These are phyloP conservation scores for Scelioninae gen. 1 DNA, from an alignment of 2,888 invertebrate species.

Conservation along the genomic window DNA sequence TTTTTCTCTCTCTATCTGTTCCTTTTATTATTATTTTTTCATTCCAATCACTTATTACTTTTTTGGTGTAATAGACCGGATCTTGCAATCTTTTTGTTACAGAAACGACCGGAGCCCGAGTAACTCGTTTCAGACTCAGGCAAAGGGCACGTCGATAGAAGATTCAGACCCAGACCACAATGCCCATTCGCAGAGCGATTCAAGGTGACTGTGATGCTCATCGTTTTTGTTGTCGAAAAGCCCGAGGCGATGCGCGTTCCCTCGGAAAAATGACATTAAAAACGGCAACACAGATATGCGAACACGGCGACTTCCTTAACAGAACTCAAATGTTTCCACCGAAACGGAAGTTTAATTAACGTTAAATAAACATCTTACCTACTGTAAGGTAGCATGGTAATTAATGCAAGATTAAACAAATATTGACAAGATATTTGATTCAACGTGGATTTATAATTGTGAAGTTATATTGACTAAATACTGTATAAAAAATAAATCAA, in stretches of 20 bases:
- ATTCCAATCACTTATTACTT: slow-evolving; percentile 4
- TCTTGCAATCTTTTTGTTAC: slow-evolving; percentile 64
- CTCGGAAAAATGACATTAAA: slow-evolving; percentile 7
- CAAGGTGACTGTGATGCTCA: slow-evolving; percentile 81
- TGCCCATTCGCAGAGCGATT: slow-evolving; percentile 80
- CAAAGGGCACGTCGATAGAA: slow-evolving; percentile 81
- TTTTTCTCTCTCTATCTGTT: too few relatives aligned
- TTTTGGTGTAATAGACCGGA: slow-evolving; percentile 26
- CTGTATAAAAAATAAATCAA: too few relatives aligned
- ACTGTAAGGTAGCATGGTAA: too few relatives aligned
- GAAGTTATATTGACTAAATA: too few relatives aligned
- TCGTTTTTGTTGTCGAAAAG: slow-evolving; percentile 31
- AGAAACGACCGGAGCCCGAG: slow-evolving; percentile 81
- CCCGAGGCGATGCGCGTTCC: slow-evolving; percentile 15
- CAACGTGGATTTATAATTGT: too few relatives aligned
- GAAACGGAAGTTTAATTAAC: too few relatives aligned
- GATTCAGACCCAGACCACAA: slow-evolving; percentile 82
- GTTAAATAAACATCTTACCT: too few relatives aligned
- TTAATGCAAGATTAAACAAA: too few relatives aligned
- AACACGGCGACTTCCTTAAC: background rate
- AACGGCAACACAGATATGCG: slow-evolving; percentile 23
- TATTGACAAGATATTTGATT: too few relatives aligned
- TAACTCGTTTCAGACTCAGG: slow-evolving; percentile 78
- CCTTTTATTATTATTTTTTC: too few relatives aligned
- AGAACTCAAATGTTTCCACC: too few relatives aligned